Evolutionary conservation across 92 coral and sea anemone species (phyloP), one percentile per base, ranked within the genome.

Genomic region (Bergia puertoricense): DNA sequence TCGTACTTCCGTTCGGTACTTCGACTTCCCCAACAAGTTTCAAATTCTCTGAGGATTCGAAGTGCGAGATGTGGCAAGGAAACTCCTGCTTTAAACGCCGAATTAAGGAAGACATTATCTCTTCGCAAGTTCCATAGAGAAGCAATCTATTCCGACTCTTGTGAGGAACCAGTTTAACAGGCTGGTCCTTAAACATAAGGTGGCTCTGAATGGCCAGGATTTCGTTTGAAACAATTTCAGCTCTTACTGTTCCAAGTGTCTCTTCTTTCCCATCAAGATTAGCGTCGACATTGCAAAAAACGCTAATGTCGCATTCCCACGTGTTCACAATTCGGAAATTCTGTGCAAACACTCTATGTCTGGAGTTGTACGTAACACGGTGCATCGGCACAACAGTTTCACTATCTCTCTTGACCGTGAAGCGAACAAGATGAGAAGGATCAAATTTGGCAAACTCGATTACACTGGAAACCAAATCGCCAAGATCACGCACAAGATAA

Each of bases 361-460:
- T 51, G 13, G 41, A 14, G 36, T 16, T 13, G 57, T 76, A 76
- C 6, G 6, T 22, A 44, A 44, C 30, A 44, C 3, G 20, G n/a
- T 18, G 1, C 9, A 36, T 5, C 14, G 56, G 10, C 5, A 0
- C 2, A 41, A 43, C 22, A 3, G 8, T 76, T 76, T 42, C 57
- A 4, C 9, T 23, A 37, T 76, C 20, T 11, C 56, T 44, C 56
- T 8, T 76, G 57, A 76, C 81, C 1, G 8, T 44, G 11, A 76
- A 76, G 42, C 81, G 36, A 23, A 44, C 59, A 43, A 76, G 43
- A 44, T 44, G 81, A 42, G 56, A 42, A 22, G 81, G 46, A 44
- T 42, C 9, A 42, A 76, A 76, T 22, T 43, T 15, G 30, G 81
- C 81, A 76, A 76, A 76, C 9, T 76, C 81, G 42, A 76, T 76